A percentile compares a stretch with the other conserved stretches of the same genome.
phyloP scores from a whole-genome alignment of 2,113 vertebrate species.

The Beaufortia kweichowensis region DNA sequence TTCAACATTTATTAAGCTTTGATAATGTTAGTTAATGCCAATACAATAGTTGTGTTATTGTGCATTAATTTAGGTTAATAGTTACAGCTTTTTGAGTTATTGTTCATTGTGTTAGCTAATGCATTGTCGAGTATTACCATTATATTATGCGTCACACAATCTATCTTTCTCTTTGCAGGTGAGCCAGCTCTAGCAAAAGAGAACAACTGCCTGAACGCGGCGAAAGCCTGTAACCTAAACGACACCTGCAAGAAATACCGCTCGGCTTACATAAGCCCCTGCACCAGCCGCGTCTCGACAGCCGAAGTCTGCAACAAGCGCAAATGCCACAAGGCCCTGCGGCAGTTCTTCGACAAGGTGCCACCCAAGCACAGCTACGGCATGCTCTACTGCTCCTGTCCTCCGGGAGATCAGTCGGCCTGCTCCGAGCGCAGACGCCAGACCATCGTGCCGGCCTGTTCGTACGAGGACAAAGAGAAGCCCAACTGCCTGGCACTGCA shows the following conservation, averaged over 20 bases:
- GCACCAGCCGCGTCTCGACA: conserved; percentile 89
- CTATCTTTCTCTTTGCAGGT: conserved; percentile 61
- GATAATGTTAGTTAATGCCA: no score
- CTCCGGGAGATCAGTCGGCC: conserved; percentile 77
- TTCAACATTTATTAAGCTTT: no score
- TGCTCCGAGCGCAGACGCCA: conserved; percentile 91
- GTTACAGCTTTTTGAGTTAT: no score
- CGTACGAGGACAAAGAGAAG: conserved; percentile 94
- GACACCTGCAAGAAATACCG: conserved; percentile 98
- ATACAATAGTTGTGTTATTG: no score
- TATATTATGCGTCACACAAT: neutral
- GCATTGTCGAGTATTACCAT: no score
- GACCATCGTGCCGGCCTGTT: conserved; percentile 95
- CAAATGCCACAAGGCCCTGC: conserved; percentile 97
- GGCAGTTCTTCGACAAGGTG: conserved; percentile 99
- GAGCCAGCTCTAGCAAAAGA: conserved; percentile 87
- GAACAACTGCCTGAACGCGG: conserved; percentile 95
- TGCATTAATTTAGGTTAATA: no score
- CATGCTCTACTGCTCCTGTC: conserved; percentile 97
- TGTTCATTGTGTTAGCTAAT: no score
- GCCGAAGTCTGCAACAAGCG: conserved; percentile 94
- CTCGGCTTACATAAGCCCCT: conserved; percentile 95
- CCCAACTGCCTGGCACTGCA: conserved; percentile 94
- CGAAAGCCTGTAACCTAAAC: conserved; percentile 97
- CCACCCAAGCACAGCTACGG: conserved; percentile 95